Evolutionary conservation across 2,797 vertebrate genomes (phyloP).

Genomic region (Clangula hyemalis): DNA sequence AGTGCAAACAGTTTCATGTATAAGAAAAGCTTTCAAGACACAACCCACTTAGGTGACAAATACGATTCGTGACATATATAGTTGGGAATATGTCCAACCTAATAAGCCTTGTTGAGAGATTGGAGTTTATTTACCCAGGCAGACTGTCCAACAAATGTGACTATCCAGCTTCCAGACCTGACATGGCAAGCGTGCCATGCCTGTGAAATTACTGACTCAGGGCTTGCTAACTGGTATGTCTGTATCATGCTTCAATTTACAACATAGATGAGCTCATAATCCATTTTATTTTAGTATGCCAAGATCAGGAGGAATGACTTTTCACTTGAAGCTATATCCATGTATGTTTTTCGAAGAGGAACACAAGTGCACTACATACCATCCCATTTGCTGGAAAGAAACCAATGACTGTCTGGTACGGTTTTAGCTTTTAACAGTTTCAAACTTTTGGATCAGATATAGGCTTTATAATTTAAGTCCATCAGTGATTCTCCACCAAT

Average conservation of each 20-base stretch:
- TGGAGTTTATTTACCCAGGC: constrained; percentile 19
- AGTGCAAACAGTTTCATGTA: background rate
- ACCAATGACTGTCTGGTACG: background rate
- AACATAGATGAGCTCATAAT: background rate
- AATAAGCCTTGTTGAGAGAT: constrained; percentile 8
- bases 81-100: background rate
- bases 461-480: background rate
- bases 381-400: background rate
- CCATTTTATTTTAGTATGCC: background rate
- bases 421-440: background rate
- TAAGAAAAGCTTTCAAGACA: constrained; percentile 18
- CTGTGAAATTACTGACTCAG: constrained; percentile 20
- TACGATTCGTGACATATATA: background rate
- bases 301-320: background rate
- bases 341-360: background rate
- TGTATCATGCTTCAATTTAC: background rate
- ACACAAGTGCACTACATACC: background rate
- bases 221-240: background rate
- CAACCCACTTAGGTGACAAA: background rate
- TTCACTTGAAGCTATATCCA: background rate
- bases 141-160: background rate
- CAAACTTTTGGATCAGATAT: background rate
- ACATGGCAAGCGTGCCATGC: background rate
- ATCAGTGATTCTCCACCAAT: background rate
- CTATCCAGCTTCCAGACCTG: background rate